Base-by-base conservation (phyloP, 2,113 vertebrate genomes). In the Accipiter virgatus region DNA sequence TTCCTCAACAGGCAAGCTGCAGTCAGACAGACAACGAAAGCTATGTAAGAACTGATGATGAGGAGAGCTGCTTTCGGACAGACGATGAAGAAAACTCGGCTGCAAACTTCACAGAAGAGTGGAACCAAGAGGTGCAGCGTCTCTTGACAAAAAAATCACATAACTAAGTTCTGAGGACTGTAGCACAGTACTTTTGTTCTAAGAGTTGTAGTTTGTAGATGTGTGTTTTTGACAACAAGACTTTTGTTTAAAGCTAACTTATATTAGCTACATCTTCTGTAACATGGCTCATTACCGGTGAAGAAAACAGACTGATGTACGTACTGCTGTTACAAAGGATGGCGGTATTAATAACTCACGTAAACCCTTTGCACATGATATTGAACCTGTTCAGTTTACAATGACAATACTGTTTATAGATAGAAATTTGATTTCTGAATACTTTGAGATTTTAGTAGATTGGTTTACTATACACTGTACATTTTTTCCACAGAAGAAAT, bases 361-460 rank as follows among this genome's bases (percentile, higher is more conserved):
- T 95, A 90, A 96, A 97, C 95, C 95, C 97, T 98, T 98, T 98
- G 97, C 98, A 98, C 97, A 98, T 97, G 93, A 93, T 95, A 73
- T 95, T 97, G 95, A 98, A 98, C 95, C 97, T 97, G 81, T 98
- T 98, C 95, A 90, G 98, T 98, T 98, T 98, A 98, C 98, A 98
- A 96, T 81, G 91, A 98, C 93, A 91, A 97, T 97, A 95, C 97
- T 98, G 97, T 98, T 98, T 98, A 97, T 97, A 98, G 97, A 71
- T 98, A 97, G 97, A 78, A 42, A 82, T 97, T 98, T 97, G 90
- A 95, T 98, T 98, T 98, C 97, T 96, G 97, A 96, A 96, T 98
- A 97, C 95, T 97, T 97, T 91, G 94, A 96, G 97, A 97, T 98
- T 98, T 98, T 98, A 98, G 97, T 83, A 94, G 97, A 92, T 94